Conservation (phyloP, 2,888 invertebrate genomes). For the Omphaloscelis lunosa region DNA sequence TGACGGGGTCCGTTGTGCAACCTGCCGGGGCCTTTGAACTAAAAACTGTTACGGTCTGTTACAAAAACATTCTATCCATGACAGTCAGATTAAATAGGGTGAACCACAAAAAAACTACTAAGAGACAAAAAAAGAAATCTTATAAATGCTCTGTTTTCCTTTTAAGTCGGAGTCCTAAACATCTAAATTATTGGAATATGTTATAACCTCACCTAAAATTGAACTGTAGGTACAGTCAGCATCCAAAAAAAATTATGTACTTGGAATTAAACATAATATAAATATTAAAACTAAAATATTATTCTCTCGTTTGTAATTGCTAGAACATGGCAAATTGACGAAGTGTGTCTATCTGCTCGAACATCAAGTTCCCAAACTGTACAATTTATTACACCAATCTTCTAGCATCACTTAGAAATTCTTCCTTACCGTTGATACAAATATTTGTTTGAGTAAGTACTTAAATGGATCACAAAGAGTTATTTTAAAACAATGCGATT, state of each 20-base stretch:
- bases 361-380: neutral
- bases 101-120: neutral
- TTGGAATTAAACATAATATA: neutral
- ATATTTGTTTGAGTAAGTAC: neutral
- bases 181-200: neutral
- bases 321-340: neutral
- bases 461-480: slow-evolving; percentile 29
- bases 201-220: neutral
- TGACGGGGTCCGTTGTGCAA: neutral
- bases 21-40: neutral
- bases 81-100: neutral
- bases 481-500: slow-evolving; percentile 53
- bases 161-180: neutral
- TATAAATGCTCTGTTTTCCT: neutral
- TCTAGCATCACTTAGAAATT: neutral
- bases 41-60: neutral
- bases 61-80: neutral
- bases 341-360: neutral
- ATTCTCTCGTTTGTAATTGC: too few relatives aligned
- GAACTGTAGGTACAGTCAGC: neutral
- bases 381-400: neutral
- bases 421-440: neutral
- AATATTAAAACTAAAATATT: neutral
- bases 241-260: neutral
- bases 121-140: neutral